Evolutionary conservation across 2,888 invertebrate species (phyloP).

Genomic region (Diogma glabrata): DNA sequence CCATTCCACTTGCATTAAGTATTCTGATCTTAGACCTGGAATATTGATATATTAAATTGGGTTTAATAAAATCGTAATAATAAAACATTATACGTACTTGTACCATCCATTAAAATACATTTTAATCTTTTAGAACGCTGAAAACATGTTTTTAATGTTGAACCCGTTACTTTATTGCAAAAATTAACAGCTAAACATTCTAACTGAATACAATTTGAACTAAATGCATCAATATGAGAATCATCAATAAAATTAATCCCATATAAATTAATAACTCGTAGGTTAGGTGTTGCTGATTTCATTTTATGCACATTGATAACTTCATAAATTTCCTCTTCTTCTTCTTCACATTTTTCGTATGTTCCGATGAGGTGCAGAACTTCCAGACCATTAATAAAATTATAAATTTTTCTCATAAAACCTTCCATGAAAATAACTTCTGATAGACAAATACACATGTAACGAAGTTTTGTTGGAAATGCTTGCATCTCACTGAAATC

Average conservation of each 20-base stretch:
- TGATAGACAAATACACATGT: slow-evolving; percentile 91
- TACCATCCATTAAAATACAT: slow-evolving; percentile 92
- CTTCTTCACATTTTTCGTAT: slow-evolving; percentile 95
- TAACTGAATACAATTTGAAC: slow-evolving; percentile 88
- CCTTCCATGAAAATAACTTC: slow-evolving; percentile 99
- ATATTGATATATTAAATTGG: not conserved
- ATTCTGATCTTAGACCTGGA: slow-evolving; percentile 82
- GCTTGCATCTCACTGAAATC: slow-evolving; percentile 99
- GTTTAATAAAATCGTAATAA: too few relatives aligned
- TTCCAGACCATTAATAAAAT: slow-evolving; percentile 96
- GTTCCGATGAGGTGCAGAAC: slow-evolving; percentile 95
- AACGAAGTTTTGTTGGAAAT: slow-evolving; percentile 92
- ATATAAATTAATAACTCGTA: slow-evolving; percentile 94
- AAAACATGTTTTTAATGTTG: slow-evolving; percentile 87
- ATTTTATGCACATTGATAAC: slow-evolving; percentile 98
- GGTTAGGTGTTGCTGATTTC: slow-evolving; percentile 95
- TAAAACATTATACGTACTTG: slow-evolving; percentile 75
- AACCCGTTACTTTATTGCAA: slow-evolving; percentile 93
- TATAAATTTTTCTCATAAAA: slow-evolving; percentile 99
- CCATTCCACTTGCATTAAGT: slow-evolving; percentile 96
- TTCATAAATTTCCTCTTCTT: slow-evolving; percentile 98
- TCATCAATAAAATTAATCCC: slow-evolving; percentile 98
- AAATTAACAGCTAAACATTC: slow-evolving; percentile 96
- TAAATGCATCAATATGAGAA: slow-evolving; percentile 96
- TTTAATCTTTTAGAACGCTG: slow-evolving; percentile 85